phyloP scores from a whole-genome alignment of 1,140 invertebrate species.

The Pogonomyrmex californicus region DNA sequence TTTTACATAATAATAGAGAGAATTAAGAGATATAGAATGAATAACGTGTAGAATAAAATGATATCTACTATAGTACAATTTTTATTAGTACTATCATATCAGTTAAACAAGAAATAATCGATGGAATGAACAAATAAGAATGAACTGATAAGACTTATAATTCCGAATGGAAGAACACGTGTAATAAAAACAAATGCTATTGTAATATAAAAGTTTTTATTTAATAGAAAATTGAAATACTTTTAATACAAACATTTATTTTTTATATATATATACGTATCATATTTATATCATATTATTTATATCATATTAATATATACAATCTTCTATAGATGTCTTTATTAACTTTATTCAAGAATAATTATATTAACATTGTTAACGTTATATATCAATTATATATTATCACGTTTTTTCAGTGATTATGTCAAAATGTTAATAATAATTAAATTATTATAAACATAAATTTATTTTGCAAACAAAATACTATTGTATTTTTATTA shows the following conservation, averaged over 20 bases:
- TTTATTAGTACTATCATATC: background rate
- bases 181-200: background rate
- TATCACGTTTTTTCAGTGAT: background rate
- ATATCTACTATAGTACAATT: background rate
- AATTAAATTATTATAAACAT: background rate
- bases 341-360: background rate
- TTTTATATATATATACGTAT: background rate
- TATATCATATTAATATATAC: background rate
- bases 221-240: background rate
- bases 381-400: background rate
- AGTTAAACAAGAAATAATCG: background rate
- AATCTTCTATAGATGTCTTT: background rate
- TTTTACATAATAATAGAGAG: background rate
- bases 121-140: background rate
- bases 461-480: background rate
- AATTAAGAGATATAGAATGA: background rate
- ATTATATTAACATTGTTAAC: background rate
- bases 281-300: background rate
- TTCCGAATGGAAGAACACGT: background rate
- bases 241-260: background rate
- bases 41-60: constrained; percentile 3
- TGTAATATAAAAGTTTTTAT: background rate
- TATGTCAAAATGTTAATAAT: background rate
- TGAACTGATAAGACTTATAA: background rate
- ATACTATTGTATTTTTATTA: background rate